Conservation (phyloP, 2,113 vertebrate species). For the Ictidomys tridecemlineatus region DNA sequence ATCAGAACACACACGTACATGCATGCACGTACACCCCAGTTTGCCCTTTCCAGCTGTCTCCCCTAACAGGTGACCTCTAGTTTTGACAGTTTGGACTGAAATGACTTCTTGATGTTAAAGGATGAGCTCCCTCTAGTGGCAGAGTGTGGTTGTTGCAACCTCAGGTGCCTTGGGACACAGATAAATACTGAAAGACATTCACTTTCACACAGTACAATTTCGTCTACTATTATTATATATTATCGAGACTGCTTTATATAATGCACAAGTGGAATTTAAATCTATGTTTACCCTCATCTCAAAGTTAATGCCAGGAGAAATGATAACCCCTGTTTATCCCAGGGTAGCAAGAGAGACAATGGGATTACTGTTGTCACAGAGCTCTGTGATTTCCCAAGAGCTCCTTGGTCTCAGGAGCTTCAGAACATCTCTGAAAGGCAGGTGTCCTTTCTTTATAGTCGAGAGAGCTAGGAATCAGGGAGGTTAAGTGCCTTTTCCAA, state of each 20-base stretch:
- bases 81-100: not conserved
- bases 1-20: not conserved
- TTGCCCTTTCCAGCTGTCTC: not conserved
- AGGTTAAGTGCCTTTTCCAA: not conserved
- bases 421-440: not conserved
- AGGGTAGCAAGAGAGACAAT: not conserved
- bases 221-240: not conserved
- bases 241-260: not conserved
- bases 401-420: not conserved
- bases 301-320: not conserved
- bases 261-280: not conserved
- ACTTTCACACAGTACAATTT: not conserved
- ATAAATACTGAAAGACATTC: not conserved
- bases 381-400: not conserved
- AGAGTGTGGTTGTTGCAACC: conserved; percentile 13
- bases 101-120: not conserved
- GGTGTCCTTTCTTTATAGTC: not conserved
- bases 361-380: conserved; percentile 19
- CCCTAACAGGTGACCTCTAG: not conserved
- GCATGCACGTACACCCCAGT: not conserved
- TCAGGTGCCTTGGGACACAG: not conserved
- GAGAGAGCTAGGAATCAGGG: not conserved
- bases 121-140: conserved; percentile 75
- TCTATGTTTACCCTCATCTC: not conserved
- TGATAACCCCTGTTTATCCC: not conserved